phyloP scores from a whole-genome alignment of 2,888 invertebrate genomes.

The Thymelicus acteon region DNA sequence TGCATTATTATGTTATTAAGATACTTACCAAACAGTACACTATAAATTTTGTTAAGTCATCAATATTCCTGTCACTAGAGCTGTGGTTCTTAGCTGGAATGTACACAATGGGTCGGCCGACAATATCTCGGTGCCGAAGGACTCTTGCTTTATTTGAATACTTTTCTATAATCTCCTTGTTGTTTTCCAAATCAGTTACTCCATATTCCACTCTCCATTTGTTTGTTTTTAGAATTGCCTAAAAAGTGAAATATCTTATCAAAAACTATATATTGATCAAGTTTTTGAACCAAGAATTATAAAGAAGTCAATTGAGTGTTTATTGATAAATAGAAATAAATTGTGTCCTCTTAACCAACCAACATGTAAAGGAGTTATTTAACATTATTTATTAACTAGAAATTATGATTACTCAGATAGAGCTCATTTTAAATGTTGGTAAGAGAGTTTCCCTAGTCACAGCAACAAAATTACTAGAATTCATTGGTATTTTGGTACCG shows the following conservation, averaged over 20 bases:
- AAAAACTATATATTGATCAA: too few relatives aligned
- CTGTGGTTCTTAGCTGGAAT: slow-evolving; percentile 92
- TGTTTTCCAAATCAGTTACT: slow-evolving; percentile 84
- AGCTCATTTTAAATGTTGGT: too few relatives aligned
- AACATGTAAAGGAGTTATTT: too few relatives aligned
- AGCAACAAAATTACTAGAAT: too few relatives aligned
- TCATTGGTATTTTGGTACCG: too few relatives aligned
- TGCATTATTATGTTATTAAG: not conserved
- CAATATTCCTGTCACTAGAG: slow-evolving; percentile 89
- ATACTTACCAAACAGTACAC: slow-evolving; percentile 88
- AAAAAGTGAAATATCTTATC: slow-evolving; percentile 68
- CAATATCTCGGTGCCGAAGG: slow-evolving; percentile 88
- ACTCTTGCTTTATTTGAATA: slow-evolving; percentile 88
- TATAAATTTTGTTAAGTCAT: slow-evolving; percentile 91
- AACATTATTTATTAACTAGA: too few relatives aligned
- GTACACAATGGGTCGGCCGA: slow-evolving; percentile 90
- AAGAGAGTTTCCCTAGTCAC: too few relatives aligned
- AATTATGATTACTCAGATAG: too few relatives aligned
- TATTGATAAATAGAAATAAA: too few relatives aligned
- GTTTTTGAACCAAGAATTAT: too few relatives aligned
- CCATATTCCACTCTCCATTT: slow-evolving; percentile 92
- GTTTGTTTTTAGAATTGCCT: slow-evolving; percentile 91
- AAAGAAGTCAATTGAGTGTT: too few relatives aligned
- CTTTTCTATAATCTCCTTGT: slow-evolving; percentile 81
- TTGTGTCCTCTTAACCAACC: too few relatives aligned